phyloP scores from a whole-genome alignment of 2,888 invertebrate species.

The Lochmaea capreae region DNA sequence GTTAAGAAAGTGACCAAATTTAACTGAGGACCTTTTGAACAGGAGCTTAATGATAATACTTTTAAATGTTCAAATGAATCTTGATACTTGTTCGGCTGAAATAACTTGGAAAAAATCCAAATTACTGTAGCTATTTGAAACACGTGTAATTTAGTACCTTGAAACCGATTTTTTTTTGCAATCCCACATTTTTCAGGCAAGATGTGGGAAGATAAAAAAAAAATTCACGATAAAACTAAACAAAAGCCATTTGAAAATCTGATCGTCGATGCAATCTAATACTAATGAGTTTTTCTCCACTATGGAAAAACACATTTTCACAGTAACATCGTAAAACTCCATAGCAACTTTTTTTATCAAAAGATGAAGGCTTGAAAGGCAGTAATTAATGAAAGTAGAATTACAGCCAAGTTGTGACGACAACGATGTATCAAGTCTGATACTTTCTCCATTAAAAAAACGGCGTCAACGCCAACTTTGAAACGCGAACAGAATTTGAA shows the following conservation, averaged over 20 bases:
- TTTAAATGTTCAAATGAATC: no score
- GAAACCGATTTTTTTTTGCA: no score
- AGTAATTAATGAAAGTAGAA: slow-evolving; percentile 5
- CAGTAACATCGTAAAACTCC: background rate
- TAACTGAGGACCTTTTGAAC: no score
- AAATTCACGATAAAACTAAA: no score
- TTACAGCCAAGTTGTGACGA: background rate
- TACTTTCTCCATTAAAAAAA: background rate
- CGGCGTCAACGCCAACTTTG: background rate
- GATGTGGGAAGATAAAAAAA: no score
- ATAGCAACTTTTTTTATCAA: background rate
- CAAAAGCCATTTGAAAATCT: background rate
- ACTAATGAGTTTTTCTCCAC: background rate
- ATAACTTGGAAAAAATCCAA: no score
- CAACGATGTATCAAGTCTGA: slow-evolving; percentile 1
- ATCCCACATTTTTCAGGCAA: no score
- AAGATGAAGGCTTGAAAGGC: background rate
- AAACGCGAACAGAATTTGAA: background rate
- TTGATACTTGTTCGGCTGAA: no score
- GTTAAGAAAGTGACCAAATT: no score
- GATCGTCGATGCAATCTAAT: background rate
- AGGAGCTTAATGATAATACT: no score
- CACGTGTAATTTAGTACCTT: no score
- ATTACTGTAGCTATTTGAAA: no score
- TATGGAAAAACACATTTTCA: background rate